Evolutionary conservation across 2,888 invertebrate species (phyloP).

Genomic region (Heterodera filipjevi): DNA sequence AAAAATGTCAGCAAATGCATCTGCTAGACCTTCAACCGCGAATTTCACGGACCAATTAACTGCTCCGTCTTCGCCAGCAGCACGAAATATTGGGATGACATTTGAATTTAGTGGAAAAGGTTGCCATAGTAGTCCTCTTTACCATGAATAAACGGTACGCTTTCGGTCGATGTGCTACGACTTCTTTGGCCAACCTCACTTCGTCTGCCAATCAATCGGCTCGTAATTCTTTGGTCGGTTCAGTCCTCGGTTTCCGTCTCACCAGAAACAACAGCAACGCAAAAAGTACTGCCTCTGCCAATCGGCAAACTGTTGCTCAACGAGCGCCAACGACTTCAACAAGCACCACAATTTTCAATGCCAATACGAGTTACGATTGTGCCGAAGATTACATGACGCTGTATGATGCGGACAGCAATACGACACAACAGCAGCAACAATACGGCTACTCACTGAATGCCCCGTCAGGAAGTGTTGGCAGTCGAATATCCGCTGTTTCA

Average conservation of each 20-base stretch:
- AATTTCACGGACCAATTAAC: background rate
- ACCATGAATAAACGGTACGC: background rate
- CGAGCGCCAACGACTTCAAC: slow-evolving; percentile 7
- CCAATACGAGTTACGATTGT: slow-evolving; percentile 29
- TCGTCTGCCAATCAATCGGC: slow-evolving; percentile 16
- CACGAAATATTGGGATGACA: background rate
- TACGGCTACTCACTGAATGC: slow-evolving; percentile 8
- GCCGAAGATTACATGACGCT: slow-evolving; percentile 45
- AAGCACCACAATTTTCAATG: background rate
- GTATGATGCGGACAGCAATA: slow-evolving; percentile 36
- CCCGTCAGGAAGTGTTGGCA: slow-evolving; percentile 24
- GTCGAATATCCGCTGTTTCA: slow-evolving; percentile 20
- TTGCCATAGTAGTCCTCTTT: background rate
- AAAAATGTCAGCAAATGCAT: slow-evolving; percentile 22
- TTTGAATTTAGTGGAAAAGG: background rate
- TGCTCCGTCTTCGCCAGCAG: slow-evolving; percentile 1
- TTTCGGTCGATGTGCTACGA: background rate
- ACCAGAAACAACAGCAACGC: slow-evolving; percentile 14
- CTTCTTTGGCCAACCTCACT: slow-evolving; percentile 22
- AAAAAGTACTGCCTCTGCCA: slow-evolving; percentile 7
- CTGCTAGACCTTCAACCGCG: slow-evolving; percentile 11
- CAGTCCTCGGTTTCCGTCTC: slow-evolving; percentile 16
- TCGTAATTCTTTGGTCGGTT: slow-evolving; percentile 20
- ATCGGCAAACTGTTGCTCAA: slow-evolving; percentile 9
- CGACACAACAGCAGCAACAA: background rate